phyloP scores from a whole-genome alignment of 1,140 invertebrate species.

The Arion vulgaris region DNA sequence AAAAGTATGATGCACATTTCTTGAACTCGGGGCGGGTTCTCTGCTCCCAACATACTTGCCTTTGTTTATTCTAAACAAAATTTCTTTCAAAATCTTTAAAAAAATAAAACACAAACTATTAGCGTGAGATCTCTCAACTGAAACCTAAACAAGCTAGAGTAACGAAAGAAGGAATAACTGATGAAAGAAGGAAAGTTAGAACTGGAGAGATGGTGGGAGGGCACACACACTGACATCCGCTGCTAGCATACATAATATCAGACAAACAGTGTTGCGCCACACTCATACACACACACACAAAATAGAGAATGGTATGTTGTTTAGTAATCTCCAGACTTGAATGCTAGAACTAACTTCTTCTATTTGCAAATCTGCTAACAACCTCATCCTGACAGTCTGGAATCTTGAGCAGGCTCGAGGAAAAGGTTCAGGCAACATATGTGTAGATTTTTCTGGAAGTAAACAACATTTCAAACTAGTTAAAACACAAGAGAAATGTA shows the following conservation, averaged over 20 bases:
- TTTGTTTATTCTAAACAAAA: no score
- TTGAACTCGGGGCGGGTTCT: no score
- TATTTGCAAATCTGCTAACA: background rate
- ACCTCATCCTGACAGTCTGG: background rate
- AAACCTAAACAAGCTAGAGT: background rate
- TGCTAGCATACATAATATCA: background rate
- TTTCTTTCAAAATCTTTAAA: no score
- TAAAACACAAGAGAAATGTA: no score
- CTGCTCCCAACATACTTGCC: no score
- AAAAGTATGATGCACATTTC: no score
- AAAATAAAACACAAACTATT: background rate
- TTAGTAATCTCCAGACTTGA: background rate
- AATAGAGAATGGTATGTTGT: background rate
- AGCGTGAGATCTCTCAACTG: background rate
- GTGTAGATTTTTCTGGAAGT: constrained; percentile 48
- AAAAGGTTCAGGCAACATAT: constrained; percentile 42
- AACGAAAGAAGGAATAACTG: background rate
- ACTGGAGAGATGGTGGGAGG: background rate
- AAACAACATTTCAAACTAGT: background rate
- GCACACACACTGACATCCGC: background rate
- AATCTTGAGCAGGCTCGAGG: constrained; percentile 25
- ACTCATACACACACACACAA: background rate
- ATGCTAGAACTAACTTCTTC: background rate
- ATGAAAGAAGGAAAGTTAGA: background rate
- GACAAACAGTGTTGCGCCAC: background rate